Evolutionary conservation across 1,140 invertebrate genomes (phyloP).

Genomic region (Drosophila bocki): DNA sequence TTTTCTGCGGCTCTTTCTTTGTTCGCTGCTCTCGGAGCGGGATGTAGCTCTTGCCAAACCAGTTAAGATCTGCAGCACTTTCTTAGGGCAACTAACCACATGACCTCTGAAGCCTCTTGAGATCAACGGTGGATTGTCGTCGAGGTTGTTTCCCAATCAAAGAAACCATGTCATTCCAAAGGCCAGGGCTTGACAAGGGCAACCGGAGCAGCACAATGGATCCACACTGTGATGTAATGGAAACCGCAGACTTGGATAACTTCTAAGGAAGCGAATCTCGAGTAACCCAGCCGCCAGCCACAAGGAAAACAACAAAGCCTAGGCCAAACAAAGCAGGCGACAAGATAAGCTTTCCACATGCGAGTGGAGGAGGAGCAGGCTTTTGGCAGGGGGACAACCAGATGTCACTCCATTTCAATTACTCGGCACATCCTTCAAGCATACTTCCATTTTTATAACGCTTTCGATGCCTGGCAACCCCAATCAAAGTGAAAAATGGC

Average conservation of each 20-base stretch:
- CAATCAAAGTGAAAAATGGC: conserved; percentile 48
- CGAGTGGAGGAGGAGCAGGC: too few species aligned
- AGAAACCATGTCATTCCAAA: conserved; percentile 9
- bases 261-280: conserved; percentile 53
- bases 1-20: conserved; percentile 15
- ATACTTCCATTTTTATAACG: conserved; percentile 4
- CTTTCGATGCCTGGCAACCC: conserved; percentile 43
- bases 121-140: conserved; percentile 18
- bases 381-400: neutral
- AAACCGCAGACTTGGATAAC: conserved; percentile 53
- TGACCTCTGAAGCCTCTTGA: conserved; percentile 16
- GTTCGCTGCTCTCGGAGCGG: conserved; percentile 1
- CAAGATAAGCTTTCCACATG: conserved; percentile 3
- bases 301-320: conserved; percentile 23
- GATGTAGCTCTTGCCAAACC: conserved; percentile 20
- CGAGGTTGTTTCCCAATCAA: conserved; percentile 16
- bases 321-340: conserved; percentile 20
- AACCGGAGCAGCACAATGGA: conserved; percentile 15
- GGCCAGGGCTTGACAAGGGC: conserved; percentile 17
- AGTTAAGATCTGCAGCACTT: conserved; percentile 17
- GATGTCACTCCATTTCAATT: conserved; percentile 70
- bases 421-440: conserved; percentile 47
- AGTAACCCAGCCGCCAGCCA: conserved; percentile 11
- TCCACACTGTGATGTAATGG: conserved; percentile 41
- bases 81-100: conserved; percentile 2